A percentile compares a stretch with the other conserved stretches of the same genome.
Evolutionary conservation across 53 echinoderm and acorn worm genomes (phyloP).

Genomic region (Glandiceps talaboti): DNA sequence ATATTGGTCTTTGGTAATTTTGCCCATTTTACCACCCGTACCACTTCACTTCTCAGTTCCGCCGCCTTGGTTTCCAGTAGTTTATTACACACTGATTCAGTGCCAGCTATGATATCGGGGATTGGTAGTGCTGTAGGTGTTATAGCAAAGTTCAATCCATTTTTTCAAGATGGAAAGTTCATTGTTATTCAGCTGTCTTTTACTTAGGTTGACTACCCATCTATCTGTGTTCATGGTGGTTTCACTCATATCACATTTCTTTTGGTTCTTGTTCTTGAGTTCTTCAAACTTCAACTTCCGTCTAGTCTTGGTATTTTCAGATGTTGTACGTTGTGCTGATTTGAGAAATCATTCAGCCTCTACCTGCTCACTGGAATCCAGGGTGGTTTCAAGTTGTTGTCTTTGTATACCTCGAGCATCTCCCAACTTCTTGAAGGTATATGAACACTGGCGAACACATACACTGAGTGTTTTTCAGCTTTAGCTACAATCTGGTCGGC

Average conservation of each 20-base stretch:
- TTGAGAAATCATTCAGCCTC: background rate
- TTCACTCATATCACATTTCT: background rate
- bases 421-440: background rate
- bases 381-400: background rate
- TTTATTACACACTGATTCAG: background rate
- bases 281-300: background rate
- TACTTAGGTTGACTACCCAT: background rate
- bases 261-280: background rate
- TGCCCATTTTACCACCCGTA: constrained; percentile 9
- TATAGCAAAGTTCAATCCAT: constrained; percentile 19
- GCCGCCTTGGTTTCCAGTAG: constrained; percentile 14
- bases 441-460: background rate
- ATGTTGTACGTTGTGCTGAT: background rate
- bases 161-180: background rate
- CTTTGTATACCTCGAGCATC: background rate
- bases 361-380: background rate
- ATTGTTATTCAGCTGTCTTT: background rate
- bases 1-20: constrained; percentile 16
- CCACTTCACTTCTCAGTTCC: constrained; percentile 14
- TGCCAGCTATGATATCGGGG: constrained; percentile 14
- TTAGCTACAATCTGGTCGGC: background rate
- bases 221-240: background rate
- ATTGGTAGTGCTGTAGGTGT: constrained; percentile 3
- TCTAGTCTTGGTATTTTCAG: background rate
- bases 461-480: background rate